Conservation (phyloP, 2,888 invertebrate genomes). For the Tiphia femorata region DNA sequence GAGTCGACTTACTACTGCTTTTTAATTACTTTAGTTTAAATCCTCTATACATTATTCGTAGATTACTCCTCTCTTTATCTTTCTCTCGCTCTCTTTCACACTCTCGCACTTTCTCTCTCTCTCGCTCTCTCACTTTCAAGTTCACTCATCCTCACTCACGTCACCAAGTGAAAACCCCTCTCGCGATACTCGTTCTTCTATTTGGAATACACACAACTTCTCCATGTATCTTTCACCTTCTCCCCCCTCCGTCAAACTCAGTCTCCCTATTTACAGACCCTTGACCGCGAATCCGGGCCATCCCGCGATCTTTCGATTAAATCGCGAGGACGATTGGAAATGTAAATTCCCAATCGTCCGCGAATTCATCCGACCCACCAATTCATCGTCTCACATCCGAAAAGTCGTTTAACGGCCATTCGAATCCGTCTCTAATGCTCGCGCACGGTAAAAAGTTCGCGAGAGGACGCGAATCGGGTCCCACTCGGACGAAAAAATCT, state of each 20-base stretch:
- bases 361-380: no score
- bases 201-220: no score
- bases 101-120: conserved; percentile 4
- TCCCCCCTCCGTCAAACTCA: no score
- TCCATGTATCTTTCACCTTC: no score
- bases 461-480: no score
- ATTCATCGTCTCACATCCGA: no score
- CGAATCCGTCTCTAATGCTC: no score
- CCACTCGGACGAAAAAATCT: not conserved
- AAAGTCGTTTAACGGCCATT: no score
- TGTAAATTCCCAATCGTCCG: not conserved
- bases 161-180: not conserved
- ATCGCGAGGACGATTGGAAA: not conserved
- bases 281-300: no score
- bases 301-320: not conserved
- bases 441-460: no score
- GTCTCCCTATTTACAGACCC: no score
- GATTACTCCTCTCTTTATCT: conserved; percentile 51
- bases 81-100: conserved; percentile 21
- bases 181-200: no score
- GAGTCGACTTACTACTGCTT: conserved; percentile 63
- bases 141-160: not conserved
- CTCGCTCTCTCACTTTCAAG: not conserved
- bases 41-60: conserved; percentile 54
- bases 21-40: conserved; percentile 57